Conservation (phyloP, 2,797 vertebrate genomes). For the Phaenicophaeus curvirostris region DNA sequence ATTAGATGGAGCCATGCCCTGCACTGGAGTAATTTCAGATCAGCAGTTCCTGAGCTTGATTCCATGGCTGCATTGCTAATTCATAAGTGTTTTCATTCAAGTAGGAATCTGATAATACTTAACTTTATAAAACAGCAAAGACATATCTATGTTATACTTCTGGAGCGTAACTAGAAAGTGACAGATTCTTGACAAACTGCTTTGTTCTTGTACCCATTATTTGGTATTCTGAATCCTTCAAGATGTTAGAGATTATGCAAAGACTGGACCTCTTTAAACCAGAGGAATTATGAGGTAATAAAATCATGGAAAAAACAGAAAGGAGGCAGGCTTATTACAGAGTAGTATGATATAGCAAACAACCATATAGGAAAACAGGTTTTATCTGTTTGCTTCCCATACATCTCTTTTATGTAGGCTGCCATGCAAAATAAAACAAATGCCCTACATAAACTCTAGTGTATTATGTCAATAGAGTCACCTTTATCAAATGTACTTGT, state of each 20-base stretch:
- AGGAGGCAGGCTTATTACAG: not conserved
- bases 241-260: not conserved
- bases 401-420: not conserved
- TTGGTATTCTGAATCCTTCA: not conserved
- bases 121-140: not conserved
- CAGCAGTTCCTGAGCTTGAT: not conserved
- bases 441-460: not conserved
- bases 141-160: not conserved
- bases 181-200: not conserved
- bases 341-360: not conserved
- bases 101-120: not conserved
- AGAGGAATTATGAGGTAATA: not conserved
- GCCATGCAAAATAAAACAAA: constrained; percentile 21
- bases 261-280: not conserved
- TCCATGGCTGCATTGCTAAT: not conserved
- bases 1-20: not conserved
- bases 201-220: not conserved
- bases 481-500: constrained; percentile 13
- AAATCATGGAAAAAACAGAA: not conserved
- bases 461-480: constrained; percentile 9
- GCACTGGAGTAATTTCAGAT: not conserved
- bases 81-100: not conserved
- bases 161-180: not conserved
- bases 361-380: not conserved
- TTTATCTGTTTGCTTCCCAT: not conserved